These are phyloP conservation scores for Operophtera brumata DNA, from an alignment of 2,888 invertebrate species.

Conservation along the genomic window DNA sequence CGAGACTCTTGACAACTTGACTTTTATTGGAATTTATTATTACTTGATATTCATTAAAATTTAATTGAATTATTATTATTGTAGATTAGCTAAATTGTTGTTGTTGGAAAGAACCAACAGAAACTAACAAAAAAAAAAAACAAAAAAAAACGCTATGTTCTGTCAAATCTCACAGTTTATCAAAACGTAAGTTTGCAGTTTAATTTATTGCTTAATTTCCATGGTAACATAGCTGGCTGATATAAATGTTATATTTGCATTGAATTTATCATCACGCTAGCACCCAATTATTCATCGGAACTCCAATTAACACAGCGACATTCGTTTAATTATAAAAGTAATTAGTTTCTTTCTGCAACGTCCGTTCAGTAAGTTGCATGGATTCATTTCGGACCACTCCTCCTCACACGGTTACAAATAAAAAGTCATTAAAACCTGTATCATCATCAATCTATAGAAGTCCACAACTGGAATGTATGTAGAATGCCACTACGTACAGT, in stretches of 20 bases:
- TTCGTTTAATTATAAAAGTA: slow-evolving; percentile 62
- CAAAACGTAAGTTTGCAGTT: neutral
- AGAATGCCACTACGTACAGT: no score
- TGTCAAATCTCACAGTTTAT: no score
- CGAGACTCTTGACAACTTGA: no score
- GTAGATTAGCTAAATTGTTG: no score
- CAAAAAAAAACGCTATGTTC: no score
- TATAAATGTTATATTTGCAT: slow-evolving; percentile 55
- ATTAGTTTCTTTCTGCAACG: slow-evolving; percentile 54
- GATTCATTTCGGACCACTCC: slow-evolving; percentile 29
- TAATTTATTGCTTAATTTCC: slow-evolving; percentile 9
- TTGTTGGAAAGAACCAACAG: no score
- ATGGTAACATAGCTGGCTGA: slow-evolving; percentile 14
- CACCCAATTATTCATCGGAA: slow-evolving; percentile 56
- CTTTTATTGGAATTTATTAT: no score
- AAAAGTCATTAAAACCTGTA: slow-evolving; percentile 10
- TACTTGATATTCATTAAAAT: no score
- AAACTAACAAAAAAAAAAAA: no score
- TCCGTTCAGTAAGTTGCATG: slow-evolving; percentile 30
- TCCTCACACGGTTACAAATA: slow-evolving; percentile 21
- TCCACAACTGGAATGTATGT: no score
- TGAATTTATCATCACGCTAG: slow-evolving; percentile 63
- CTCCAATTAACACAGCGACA: slow-evolving; percentile 60
- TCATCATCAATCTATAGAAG: no score
- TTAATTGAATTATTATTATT: no score